Base-by-base conservation (phyloP, 2,888 invertebrate genomes). In the Eupelmus urozonus region DNA sequence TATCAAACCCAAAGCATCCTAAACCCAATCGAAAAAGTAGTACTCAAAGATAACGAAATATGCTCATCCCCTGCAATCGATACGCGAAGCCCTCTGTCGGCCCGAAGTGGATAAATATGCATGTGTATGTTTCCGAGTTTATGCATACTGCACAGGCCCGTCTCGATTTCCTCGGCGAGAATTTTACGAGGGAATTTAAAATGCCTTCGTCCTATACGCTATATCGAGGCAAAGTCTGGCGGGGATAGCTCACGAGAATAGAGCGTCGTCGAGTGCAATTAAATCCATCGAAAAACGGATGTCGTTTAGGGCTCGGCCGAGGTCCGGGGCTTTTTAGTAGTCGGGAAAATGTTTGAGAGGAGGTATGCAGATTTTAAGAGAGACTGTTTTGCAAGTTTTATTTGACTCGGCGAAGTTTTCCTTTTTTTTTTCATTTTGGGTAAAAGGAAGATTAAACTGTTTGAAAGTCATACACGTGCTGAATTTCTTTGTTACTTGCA, bases 301-400 rank as follows among this genome's bases (percentile, higher is more conserved):
- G 29, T 34, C 34, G 13, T 66, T 40, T 27, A 20, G 45, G 11
- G 27, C 4, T 49, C 20, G 13, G 29, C n/a, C 1, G 57, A 29
- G 7, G 25, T 16, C 13, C 13, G 16, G 2, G 13, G 16, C 16
- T 45, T 45, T 45, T 16, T 45, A 27, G n/a, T n/a, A n/a, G 29
- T 2, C 2, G 7, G 49, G 27, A 11, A 29, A 60, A n/a, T 72
- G 34, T 45, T 34, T 63, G 5, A 63, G 27, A 18, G 53, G 62
- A 73, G 57, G 59, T 45, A 62, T 34, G 71, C 11, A 27, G 27
- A 45, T 73, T 42, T 73, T 53, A 65, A 65, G 53, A 55, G 42
- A 18, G 81, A 82, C 80, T 16, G 75, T 77, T 79, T 74, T 42
- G 67, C 55, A 40, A 53, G 13, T 40, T 40, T 57, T 23, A 57